Evolutionary conservation across 2,797 vertebrate species (phyloP).

Genomic region (Trichosurus vulpecula): DNA sequence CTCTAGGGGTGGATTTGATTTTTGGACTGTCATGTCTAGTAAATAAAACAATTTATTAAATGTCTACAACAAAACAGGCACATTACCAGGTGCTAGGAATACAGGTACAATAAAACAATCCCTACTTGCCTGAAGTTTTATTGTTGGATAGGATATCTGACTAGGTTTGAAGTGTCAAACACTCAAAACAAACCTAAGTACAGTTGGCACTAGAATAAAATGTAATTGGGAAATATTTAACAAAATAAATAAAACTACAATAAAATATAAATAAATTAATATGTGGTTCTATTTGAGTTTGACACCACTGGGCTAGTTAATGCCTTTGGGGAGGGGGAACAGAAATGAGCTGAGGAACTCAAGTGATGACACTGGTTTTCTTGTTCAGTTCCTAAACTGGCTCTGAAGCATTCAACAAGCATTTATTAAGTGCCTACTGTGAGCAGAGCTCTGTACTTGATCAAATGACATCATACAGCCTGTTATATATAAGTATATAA

Average conservation of each 20-base stretch:
- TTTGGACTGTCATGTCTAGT: not conserved
- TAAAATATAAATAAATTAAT: not conserved
- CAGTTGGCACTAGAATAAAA: not conserved
- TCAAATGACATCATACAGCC: too few species aligned
- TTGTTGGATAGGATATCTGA: not conserved
- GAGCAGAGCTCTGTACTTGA: not conserved
- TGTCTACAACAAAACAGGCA: not conserved
- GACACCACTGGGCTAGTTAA: not conserved
- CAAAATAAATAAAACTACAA: not conserved
- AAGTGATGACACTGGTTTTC: not conserved
- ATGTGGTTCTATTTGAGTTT: not conserved
- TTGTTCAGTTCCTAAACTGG: not conserved
- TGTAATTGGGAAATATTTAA: not conserved
- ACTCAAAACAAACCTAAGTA: not conserved
- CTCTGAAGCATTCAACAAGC: not conserved
- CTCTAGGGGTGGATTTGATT: not conserved
- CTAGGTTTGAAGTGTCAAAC: not conserved
- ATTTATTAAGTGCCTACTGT: not conserved
- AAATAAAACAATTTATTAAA: not conserved
- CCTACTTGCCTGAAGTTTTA: not conserved
- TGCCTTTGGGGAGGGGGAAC: not conserved
- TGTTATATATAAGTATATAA: too few species aligned
- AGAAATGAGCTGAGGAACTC: not conserved
- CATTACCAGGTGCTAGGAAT: not conserved
- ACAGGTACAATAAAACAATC: not conserved